phyloP scores from a whole-genome alignment of 2,797 vertebrate species.

The Sebastes ruberrimus region DNA sequence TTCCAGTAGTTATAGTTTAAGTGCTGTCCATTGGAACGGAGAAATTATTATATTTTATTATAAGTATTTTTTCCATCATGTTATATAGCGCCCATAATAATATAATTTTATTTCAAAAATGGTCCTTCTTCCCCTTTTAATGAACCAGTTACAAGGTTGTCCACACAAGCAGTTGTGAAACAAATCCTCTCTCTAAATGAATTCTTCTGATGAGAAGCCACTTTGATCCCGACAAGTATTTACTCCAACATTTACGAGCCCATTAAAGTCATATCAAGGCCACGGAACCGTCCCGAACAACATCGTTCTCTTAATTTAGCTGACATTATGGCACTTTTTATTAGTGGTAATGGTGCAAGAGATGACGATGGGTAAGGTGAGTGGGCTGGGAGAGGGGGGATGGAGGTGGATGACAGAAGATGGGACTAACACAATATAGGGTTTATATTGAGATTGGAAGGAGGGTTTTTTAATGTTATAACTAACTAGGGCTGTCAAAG shows the following conservation, averaged over 20 bases:
- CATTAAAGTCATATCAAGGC: constrained; percentile 53
- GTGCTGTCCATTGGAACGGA: too few species aligned
- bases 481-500: too few species aligned
- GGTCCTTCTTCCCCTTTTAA: not conserved
- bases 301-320: constrained; percentile 35
- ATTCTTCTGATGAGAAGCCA: constrained; percentile 13
- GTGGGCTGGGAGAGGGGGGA: not conserved
- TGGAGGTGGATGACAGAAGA: not conserved
- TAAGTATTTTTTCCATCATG: not conserved
- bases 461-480: not conserved
- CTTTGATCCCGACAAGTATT: constrained; percentile 40
- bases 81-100: not conserved
- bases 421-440: not conserved
- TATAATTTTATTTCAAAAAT: not conserved
- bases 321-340: constrained; percentile 31
- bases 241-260: constrained; percentile 45
- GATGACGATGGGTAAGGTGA: not conserved
- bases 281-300: constrained; percentile 11
- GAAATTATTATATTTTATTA: too few species aligned
- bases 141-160: not conserved
- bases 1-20: too few species aligned
- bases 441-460: not conserved
- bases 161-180: not conserved
- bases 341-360: constrained; percentile 27
- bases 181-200: constrained; percentile 1